phyloP scores from a whole-genome alignment of 2,797 vertebrate genomes.

The Stomatorhinus walkeri region DNA sequence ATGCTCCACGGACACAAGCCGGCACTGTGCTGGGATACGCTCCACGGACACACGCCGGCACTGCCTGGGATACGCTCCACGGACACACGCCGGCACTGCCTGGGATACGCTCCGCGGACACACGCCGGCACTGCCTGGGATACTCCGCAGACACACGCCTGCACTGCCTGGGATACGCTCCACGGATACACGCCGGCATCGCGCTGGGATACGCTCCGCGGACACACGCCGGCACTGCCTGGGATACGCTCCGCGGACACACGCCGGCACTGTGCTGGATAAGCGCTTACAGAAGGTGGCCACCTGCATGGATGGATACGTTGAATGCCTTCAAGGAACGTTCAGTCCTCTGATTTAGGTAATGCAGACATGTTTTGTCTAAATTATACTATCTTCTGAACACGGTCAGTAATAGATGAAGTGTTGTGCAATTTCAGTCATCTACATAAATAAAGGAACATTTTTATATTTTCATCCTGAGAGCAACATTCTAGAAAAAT shows the following conservation, averaged over 20 bases:
- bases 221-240: background rate
- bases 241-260: background rate
- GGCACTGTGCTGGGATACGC: background rate
- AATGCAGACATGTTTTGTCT: background rate
- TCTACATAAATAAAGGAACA: constrained; percentile 10
- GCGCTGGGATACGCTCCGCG: too few species aligned
- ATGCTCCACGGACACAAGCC: too few species aligned
- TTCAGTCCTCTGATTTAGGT: background rate
- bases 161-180: background rate
- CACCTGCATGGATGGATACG: background rate
- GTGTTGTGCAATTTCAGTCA: background rate
- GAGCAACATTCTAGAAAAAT: background rate
- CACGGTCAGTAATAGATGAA: background rate
- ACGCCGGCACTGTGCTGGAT: background rate
- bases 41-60: background rate
- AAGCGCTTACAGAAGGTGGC: background rate
- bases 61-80: background rate
- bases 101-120: too few species aligned
- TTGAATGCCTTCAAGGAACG: background rate
- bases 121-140: background rate
- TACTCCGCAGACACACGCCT: background rate
- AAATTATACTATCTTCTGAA: background rate
- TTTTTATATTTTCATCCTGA: constrained; percentile 30
- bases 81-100: too few species aligned
- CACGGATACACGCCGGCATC: too few species aligned